Conservation (phyloP, 2,113 vertebrate genomes). For the Gila orcuttii region DNA sequence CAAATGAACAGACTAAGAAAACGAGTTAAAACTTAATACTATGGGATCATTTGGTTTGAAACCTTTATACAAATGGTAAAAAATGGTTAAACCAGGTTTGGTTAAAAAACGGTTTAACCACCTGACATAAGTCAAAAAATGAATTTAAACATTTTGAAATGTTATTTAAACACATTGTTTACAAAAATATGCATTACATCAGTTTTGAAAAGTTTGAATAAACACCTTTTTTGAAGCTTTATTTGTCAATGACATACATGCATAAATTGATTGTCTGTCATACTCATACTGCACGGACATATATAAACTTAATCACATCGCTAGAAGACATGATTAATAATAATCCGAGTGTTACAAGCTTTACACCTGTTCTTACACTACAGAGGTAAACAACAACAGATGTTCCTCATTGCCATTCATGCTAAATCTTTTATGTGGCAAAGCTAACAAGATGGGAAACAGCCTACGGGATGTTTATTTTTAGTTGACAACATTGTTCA, state of each 20-base stretch:
- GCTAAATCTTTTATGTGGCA: slow-evolving; percentile 39
- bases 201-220: too few species aligned
- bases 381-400: slow-evolving; percentile 16
- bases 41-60: too few species aligned
- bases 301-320: not conserved
- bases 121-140: too few species aligned
- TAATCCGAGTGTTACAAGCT: not conserved
- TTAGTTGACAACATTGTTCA: slow-evolving; percentile 14
- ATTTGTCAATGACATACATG: not conserved
- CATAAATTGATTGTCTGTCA: not conserved
- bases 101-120: too few species aligned
- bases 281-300: not conserved
- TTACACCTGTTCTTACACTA: slow-evolving; percentile 43
- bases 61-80: too few species aligned
- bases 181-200: too few species aligned
- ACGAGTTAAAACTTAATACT: too few species aligned
- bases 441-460: slow-evolving; percentile 27
- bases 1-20: too few species aligned
- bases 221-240: too few species aligned
- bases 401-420: not conserved
- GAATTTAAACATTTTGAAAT: too few species aligned
- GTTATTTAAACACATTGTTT: too few species aligned
- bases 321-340: not conserved
- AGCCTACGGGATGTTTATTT: slow-evolving; percentile 15
- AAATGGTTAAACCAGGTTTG: too few species aligned